A percentile compares a stretch with the other conserved stretches of the same genome.
phyloP scores from a whole-genome alignment of 2,888 invertebrate species.

The Dione vanillae region DNA sequence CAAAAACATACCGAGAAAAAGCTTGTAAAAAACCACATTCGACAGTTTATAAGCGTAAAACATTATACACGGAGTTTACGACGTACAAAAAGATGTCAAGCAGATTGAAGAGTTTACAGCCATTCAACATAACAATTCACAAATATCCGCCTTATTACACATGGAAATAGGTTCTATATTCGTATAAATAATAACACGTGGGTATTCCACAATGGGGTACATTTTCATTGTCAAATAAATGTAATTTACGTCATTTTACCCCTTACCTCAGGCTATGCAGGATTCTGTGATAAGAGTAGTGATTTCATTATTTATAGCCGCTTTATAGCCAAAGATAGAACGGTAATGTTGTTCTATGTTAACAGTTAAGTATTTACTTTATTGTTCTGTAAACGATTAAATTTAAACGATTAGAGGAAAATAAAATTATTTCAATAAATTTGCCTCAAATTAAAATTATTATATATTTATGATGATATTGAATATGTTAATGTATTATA shows the following conservation, averaged over 20 bases:
- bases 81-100: slow-evolving; percentile 42
- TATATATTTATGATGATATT: no score
- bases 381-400: no score
- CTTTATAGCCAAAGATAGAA: slow-evolving; percentile 40
- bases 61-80: slow-evolving; percentile 41
- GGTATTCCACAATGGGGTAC: slow-evolving; percentile 37
- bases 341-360: slow-evolving; percentile 24
- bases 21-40: slow-evolving; percentile 27
- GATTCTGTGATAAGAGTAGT: slow-evolving; percentile 46
- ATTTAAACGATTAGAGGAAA: no score
- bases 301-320: slow-evolving; percentile 46
- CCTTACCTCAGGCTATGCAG: slow-evolving; percentile 45
- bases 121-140: slow-evolving; percentile 18
- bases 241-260: slow-evolving; percentile 48
- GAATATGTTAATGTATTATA: no score
- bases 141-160: slow-evolving; percentile 35
- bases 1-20: neutral
- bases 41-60: slow-evolving; percentile 43
- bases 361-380: slow-evolving; percentile 10
- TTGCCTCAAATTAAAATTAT: no score
- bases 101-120: slow-evolving; percentile 46
- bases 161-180: slow-evolving; percentile 36
- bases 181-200: slow-evolving; percentile 13
- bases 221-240: slow-evolving; percentile 49
- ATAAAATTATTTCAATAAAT: no score